Base-by-base conservation (phyloP, 2,797 vertebrate genomes). In the Melanotaenia nigrans region DNA sequence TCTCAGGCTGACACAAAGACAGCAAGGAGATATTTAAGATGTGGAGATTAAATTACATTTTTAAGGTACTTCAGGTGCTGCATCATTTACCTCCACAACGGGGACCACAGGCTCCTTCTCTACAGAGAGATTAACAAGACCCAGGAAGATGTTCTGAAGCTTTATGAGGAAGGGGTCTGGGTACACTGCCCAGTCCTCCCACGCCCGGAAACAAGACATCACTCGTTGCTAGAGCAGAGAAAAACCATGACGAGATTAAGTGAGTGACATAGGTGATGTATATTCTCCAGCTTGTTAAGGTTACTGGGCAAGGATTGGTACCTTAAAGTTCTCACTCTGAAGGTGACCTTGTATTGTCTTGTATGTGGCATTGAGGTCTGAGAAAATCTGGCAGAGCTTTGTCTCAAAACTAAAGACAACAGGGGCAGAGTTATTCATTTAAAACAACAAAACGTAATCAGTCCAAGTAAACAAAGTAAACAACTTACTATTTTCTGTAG, bases 151-250 rank as follows among this genome's bases (percentile, higher is more conserved):
- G 92, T 99, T 99, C 92, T 99, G 98, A 33, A 99, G 93, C 93
- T 97, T 98, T 90, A 99, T 99, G 77, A 99, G 95, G 93, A 96
- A 99, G 18, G 98, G 97, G 75, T 99, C 98, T n/a, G 98, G 97
- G 90, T 99, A 99, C 80, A 99, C 97, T 0, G 98, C 93, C 98
- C 98, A 99, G 83, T 99, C 98, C 89, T 99, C 98, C 98, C 98
- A 99, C 0, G 98, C 98, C 85, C 98, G 95, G 91, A 99, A 99
- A 94, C 98, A 99, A 0, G 97, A 94, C 98, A 99, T 99, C 38
- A 99, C 97, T 51, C 97, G 93, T 99, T 99, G 98, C 98, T 99
- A 89, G 67, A 85, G 65, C 36, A 28, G 49, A n/a, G 6, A 66
- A 30, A 2, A 76, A 49, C 61, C 38, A 51, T 30, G 56, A 58